Evolutionary conservation across 2,888 invertebrate genomes (phyloP).

Genomic region (Plebejus argus): DNA sequence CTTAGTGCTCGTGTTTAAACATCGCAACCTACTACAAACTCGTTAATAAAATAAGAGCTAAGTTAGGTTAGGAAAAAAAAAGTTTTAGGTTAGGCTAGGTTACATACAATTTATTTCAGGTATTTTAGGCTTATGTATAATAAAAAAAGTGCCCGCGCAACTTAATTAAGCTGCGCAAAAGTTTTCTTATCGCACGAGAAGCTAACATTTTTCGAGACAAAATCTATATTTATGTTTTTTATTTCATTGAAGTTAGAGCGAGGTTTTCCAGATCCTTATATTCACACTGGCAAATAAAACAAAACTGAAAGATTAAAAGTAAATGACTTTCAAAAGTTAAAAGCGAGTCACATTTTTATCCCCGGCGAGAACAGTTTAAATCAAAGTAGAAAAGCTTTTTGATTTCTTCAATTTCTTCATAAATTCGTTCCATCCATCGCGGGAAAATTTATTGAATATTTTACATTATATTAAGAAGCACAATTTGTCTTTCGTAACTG

Average conservation of each 20-base stretch:
- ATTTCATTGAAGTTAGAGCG: too few species aligned
- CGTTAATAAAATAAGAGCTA: too few species aligned
- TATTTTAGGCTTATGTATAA: too few species aligned
- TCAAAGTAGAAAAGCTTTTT: neutral
- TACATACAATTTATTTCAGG: too few species aligned
- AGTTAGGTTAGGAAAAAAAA: too few species aligned
- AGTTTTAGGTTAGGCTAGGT: too few species aligned
- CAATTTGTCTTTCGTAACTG: neutral
- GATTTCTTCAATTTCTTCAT: constrained; percentile 5
- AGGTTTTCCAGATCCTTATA: neutral
- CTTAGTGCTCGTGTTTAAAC: neutral
- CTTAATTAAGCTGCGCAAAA: too few species aligned
- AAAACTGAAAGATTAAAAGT: neutral
- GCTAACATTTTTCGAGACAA: too few species aligned
- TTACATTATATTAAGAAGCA: neutral
- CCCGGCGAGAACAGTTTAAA: neutral
- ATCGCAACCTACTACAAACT: neutral
- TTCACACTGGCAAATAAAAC: neutral
- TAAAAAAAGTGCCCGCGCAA: too few species aligned
- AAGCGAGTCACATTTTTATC: neutral
- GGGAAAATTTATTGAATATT: constrained; percentile 6
- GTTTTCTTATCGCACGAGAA: too few species aligned
- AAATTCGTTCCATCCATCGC: neutral
- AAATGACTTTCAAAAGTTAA: neutral
- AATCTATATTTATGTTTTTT: too few species aligned